Percentiles rank a stretch among this genome's conserved stretches.
These are phyloP conservation scores for Notothenia coriiceps DNA, from an alignment of 2,113 vertebrate genomes.

Conservation along the genomic window DNA sequence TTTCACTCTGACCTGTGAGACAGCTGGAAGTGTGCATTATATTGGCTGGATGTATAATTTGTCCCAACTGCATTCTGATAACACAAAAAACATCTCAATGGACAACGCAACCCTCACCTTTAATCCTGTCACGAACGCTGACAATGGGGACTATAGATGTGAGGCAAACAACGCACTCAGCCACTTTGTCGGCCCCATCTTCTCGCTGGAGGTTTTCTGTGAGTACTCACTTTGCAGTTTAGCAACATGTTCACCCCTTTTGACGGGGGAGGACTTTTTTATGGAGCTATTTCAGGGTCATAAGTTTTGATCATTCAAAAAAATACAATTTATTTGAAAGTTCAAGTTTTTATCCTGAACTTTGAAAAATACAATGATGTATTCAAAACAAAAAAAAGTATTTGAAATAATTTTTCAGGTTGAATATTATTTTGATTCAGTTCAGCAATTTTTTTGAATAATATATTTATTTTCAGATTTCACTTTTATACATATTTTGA, in stretches of 20 bases:
- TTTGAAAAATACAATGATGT: no score
- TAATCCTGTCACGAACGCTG: conserved; percentile 40
- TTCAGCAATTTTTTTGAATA: no score
- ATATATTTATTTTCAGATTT: no score
- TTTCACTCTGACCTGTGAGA: conserved; percentile 49
- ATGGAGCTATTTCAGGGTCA: no score
- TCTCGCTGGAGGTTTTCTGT: conserved; percentile 46
- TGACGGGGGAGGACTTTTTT: background rate
- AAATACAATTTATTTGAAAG: no score
- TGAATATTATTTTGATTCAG: no score
- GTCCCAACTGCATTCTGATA: conserved; percentile 1
- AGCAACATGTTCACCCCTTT: background rate
- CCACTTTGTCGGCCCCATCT: conserved; percentile 16
- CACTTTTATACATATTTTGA: no score
- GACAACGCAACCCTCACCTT: conserved; percentile 49
- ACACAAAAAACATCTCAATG: conserved; percentile 30
- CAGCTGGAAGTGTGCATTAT: conserved; percentile 35
- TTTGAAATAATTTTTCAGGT: no score
- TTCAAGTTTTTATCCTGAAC: no score
- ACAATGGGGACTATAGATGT: conserved; percentile 50
- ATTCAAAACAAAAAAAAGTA: no score
- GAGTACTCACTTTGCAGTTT: conserved; percentile 20
- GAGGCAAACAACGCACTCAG: conserved; percentile 51
- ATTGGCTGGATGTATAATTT: conserved; percentile 37
- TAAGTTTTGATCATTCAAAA: no score